Base-by-base conservation (phyloP, 1,140 invertebrate species). In the Halesus radiatus region DNA sequence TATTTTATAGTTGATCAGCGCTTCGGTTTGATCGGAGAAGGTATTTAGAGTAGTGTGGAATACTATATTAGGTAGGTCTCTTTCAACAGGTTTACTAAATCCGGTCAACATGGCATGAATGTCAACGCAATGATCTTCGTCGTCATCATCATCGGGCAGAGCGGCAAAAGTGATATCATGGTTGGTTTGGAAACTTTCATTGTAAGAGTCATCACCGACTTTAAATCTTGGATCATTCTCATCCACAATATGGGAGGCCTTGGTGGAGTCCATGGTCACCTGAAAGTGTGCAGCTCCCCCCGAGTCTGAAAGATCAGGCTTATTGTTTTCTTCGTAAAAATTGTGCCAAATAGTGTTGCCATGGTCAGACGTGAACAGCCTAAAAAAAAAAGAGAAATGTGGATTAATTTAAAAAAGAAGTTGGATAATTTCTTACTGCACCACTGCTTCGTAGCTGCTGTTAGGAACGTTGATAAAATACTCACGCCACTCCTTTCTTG, bases 291-390 rank as follows among this genome's bases (percentile, higher is more conserved):
- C 13, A 60, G 50, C 75, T 8, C 22, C 66, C 66, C 74, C 75
- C 7, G 54, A 56, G 50, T 80, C 81, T 3, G 79, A 83, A 15
- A 78, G 6, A 32, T 83, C 76, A 18, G 73, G 56, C 56, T 83
- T 83, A 23, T 83, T 79, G 1, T 77, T 54, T 62, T 79, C 82
- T 60, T 83, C 82, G 60, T 79, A 83, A 53, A 83, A 66, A 66
- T 81, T 76, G 53, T 83, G 76, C 82, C 82, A 83, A 22, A 83
- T 81, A 1, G 82, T 83, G 13, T 81, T 83, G 5, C 82, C 82
- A 5, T 83, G 72, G 18, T 81, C 82, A 15, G 82, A 76, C 45
- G 76, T 83, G 29, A 83, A 83, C 0, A 83, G 52, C n/a, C 82
- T 83, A 53, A 20, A 79, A 83, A 79, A 58, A 53, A 20, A 79